phyloP scores from a whole-genome alignment of 2,113 vertebrate genomes.

The Chloropsis cyanopogon region DNA sequence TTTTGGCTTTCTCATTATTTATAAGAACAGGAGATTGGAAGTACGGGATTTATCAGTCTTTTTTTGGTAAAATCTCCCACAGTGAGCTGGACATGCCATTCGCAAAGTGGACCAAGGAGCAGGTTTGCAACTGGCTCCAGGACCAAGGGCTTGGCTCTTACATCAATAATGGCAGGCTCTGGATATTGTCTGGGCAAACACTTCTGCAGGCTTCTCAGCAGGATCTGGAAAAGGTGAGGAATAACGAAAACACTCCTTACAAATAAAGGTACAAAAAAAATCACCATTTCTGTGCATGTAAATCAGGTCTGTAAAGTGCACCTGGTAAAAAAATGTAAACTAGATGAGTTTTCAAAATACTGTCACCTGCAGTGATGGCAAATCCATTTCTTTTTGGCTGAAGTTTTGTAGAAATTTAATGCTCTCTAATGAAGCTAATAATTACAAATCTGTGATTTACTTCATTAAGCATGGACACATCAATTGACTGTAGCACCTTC shows the following conservation, averaged over 20 bases:
- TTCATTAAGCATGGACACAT: neutral
- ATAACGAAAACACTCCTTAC: neutral
- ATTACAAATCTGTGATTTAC: neutral
- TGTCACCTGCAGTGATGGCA: neutral
- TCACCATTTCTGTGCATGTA: neutral
- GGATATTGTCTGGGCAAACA: slow-evolving; percentile 93
- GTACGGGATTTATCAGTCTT: neutral
- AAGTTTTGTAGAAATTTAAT: neutral
- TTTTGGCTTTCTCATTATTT: neutral
- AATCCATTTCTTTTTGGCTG: neutral
- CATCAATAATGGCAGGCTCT: slow-evolving; percentile 83
- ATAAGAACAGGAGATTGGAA: neutral
- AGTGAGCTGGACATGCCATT: slow-evolving; percentile 96
- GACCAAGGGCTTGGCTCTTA: slow-evolving; percentile 93
- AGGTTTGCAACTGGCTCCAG: slow-evolving; percentile 94
- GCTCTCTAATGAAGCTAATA: neutral
- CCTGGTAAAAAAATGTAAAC: neutral
- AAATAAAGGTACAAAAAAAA: neutral
- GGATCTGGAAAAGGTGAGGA: slow-evolving; percentile 92
- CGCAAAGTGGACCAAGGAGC: slow-evolving; percentile 94
- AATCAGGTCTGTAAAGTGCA: neutral
- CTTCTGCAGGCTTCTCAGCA: slow-evolving; percentile 94
- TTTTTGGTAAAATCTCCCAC: neutral
- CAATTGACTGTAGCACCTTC: neutral
- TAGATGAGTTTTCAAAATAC: neutral